Base-by-base conservation (phyloP, 1,140 invertebrate genomes). In the Onthophagus taurus region DNA sequence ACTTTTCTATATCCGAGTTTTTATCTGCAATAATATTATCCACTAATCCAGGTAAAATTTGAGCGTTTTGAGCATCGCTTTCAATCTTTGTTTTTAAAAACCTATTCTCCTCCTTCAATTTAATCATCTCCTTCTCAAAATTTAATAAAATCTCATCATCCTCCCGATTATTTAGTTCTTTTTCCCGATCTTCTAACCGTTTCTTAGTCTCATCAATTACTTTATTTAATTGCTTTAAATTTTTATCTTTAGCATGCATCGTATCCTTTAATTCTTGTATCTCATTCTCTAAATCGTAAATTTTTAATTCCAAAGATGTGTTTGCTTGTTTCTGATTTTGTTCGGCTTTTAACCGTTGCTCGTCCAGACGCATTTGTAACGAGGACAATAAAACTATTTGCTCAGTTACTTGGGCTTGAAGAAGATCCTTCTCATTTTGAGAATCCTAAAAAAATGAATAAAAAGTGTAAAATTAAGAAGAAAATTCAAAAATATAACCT, bases 331-430 rank as follows among this genome's bases (percentile, higher is more conserved):
- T 74, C 46, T 81, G 76, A 7, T 77, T 71, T 45, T 81, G 77
- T 41, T 83, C 81, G 1, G 80, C 80, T 31, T 76, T 77, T 50
- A 79, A 74, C 5, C 83, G 71, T 51, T 85, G 81, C 51, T 83
- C 80, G 59, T 89, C 84, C 21, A 90, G 66, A 12, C 85, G 74
- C 42, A 81, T 80, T 47, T 84, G 78, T 49, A 90, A 71, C 1
- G 79, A 74, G 30, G 85, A 85, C 42, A 89, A 81, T 55, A 83
- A 76, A 42, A 84, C 75, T 42, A 87, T 71, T 59, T 88, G 83
- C 56, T 89, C 81, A 17, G 83, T 81, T 48, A 85, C 76, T 30
- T 80, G 80, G 48, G 81, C 74, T 58, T 89, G 85, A 31, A 90
- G 65, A 19, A 82, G 76, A 52, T 87, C 83, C 14, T 83, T 78